phyloP scores from a whole-genome alignment of 2,113 vertebrate genomes.

The Chlorodrepanis virens region DNA sequence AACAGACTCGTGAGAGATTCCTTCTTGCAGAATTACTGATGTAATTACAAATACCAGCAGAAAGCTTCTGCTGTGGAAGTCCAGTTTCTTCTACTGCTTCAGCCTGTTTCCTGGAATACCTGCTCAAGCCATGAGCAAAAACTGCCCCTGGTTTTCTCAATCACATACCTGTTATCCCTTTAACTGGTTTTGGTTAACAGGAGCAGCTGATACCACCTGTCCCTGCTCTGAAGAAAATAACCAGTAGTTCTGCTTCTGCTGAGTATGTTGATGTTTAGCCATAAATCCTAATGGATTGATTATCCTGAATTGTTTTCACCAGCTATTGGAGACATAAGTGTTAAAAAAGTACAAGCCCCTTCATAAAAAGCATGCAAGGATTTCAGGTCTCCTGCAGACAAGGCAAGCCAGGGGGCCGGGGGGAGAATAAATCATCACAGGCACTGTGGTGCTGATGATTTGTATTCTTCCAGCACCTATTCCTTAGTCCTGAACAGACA shows the following conservation, averaged over 20 bases:
- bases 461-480: constrained; percentile 10
- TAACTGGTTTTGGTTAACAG: neutral
- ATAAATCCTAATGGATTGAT: neutral
- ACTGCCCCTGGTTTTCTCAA: neutral
- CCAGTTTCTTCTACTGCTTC: neutral
- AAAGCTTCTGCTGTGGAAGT: neutral
- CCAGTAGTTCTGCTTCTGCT: neutral
- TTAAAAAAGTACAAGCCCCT: neutral
- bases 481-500: neutral
- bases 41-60: neutral
- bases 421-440: constrained; percentile 13
- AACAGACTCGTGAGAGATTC: neutral
- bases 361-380: neutral
- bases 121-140: neutral
- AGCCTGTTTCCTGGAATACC: neutral
- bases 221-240: neutral
- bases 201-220: neutral
- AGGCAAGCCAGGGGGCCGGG: neutral
- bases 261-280: neutral
- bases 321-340: neutral
- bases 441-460: neutral
- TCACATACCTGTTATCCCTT: neutral
- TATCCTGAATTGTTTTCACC: neutral
- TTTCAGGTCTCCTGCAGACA: neutral
- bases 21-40: constrained; percentile 3